Conservation (phyloP, 2,113 vertebrate genomes). For the Sander lucioperca region DNA sequence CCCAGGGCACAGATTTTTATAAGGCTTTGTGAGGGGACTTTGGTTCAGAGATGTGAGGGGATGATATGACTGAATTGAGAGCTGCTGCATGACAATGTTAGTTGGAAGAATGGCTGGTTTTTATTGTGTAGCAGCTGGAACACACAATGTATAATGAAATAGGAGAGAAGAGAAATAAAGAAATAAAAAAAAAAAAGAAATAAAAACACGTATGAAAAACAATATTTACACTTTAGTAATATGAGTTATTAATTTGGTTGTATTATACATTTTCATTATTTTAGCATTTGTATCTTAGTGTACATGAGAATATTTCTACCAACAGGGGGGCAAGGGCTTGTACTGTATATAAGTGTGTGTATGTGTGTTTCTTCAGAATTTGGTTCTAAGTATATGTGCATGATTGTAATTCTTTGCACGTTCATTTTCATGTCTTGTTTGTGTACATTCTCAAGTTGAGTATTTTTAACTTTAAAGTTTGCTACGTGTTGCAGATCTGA, state of each 20-base stretch:
- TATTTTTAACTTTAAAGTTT: slow-evolving; percentile 22
- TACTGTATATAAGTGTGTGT: not conserved
- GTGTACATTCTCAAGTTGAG: not conserved
- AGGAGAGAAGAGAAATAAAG: slow-evolving; percentile 6
- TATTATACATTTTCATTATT: not conserved
- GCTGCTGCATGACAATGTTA: slow-evolving; percentile 72
- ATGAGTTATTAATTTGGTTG: not conserved
- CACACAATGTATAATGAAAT: slow-evolving; percentile 44
- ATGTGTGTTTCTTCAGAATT: not conserved
- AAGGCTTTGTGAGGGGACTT: slow-evolving; percentile 72
- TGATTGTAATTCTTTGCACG: slow-evolving; percentile 16
- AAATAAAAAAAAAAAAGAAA: slow-evolving; percentile 34
- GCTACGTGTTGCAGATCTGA: slow-evolving; percentile 9
- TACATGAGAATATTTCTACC: slow-evolving; percentile 9
- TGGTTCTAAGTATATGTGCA: not conserved
- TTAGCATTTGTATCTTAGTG: not conserved
- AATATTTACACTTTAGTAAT: too few relatives aligned
- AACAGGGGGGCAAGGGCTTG: not conserved
- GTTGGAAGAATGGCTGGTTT: slow-evolving; percentile 54
- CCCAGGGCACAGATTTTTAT: slow-evolving; percentile 65
- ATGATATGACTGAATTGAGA: slow-evolving; percentile 66
- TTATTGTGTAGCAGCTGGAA: slow-evolving; percentile 53
- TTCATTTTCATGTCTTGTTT: slow-evolving; percentile 5
- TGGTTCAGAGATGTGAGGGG: slow-evolving; percentile 71
- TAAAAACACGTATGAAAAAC: slow-evolving; percentile 5